Evolutionary conservation across 2,888 invertebrate species (phyloP), one percentile per base, ranked within the genome.

Genomic region (Cancer borealis): DNA sequence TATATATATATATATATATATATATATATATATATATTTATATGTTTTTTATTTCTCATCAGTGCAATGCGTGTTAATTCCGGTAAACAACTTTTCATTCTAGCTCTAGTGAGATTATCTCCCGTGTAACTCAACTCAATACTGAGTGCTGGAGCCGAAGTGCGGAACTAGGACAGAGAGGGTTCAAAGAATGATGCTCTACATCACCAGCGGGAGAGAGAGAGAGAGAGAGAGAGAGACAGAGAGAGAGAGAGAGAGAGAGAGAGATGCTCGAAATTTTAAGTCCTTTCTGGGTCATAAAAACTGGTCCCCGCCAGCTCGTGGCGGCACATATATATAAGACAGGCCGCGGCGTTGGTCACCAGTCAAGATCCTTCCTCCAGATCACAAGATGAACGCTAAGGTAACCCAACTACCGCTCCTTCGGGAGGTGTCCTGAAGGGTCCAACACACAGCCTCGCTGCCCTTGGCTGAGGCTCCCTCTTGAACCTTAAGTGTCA

Each of bases 331-430:
- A 84, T 10, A 39, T 66, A 66, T 84, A 84, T 84, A 39, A 84
- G 39, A 84, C 84, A 84, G 12, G 39, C 84, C 10, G 84, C 84
- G 84, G 39, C 39, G 39, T 8, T 73, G 73, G 73, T 73, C 84
- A 10, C 14, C 84, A 84, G 84, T 84, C 84, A 84, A 30, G 17
- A 84, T 12, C 39, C 84, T 39, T 84, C 84, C 14, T 39, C 84
- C 84, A 84, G 17, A 30, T 84, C 39, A 39, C 84, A 84, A 21
- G 10, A 84, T 84, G 84, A 84, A 84, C 84, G 84, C 84, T 14
- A 84, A 84, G 84, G 84, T 84, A 84, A n/a, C 84, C 39, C 60
- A 17, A 17, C 3, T 21, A 14, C 84, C 84, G 39, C 39, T 39
- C 14, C 39, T 39, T 30, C 84, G 39, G 39, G 14, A 84, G 21